Percentiles rank a stretch among this genome's conserved stretches.
Conservation (phyloP, 2,888 invertebrate species). For the Xanthia icteritia region DNA sequence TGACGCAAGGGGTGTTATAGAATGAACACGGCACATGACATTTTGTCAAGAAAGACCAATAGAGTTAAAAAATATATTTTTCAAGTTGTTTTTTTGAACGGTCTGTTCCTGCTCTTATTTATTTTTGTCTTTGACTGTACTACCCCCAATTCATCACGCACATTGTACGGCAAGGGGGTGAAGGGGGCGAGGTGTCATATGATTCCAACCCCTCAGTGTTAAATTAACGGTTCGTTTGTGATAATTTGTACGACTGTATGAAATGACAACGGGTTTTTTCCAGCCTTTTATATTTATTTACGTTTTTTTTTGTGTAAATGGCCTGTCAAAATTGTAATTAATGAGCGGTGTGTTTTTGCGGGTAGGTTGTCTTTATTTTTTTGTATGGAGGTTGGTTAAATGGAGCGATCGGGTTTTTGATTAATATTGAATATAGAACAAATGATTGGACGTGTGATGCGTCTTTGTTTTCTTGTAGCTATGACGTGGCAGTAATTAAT, state of each 20-base stretch:
- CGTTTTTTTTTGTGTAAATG: constrained; percentile 50
- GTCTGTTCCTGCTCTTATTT: not conserved
- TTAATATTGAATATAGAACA: constrained; percentile 46
- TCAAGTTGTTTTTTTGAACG: not conserved
- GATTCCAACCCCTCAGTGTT: constrained; percentile 56
- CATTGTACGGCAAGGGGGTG: constrained; percentile 22
- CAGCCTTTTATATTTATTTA: constrained; percentile 51
- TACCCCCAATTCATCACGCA: constrained; percentile 52
- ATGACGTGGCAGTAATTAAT: constrained; percentile 14
- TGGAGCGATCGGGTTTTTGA: constrained; percentile 45
- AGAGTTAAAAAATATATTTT: no score
- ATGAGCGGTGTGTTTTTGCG: constrained; percentile 56
- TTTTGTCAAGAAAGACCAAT: not conserved
- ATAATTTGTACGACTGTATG: constrained; percentile 65
- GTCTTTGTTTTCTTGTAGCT: constrained; percentile 24
- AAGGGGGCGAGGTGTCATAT: constrained; percentile 50
- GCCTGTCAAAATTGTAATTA: constrained; percentile 64
- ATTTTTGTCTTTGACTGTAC: constrained; percentile 10
- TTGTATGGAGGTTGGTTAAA: constrained; percentile 35
- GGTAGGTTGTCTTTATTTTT: constrained; percentile 46
- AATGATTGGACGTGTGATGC: constrained; percentile 23
- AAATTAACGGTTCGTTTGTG: constrained; percentile 64
- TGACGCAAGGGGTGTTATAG: not conserved
- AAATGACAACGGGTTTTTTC: constrained; percentile 62
- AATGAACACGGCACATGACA: not conserved